These are phyloP conservation scores for Enteromius argenteus DNA, from an alignment of 2,797 vertebrate species.

Conservation along the genomic window DNA sequence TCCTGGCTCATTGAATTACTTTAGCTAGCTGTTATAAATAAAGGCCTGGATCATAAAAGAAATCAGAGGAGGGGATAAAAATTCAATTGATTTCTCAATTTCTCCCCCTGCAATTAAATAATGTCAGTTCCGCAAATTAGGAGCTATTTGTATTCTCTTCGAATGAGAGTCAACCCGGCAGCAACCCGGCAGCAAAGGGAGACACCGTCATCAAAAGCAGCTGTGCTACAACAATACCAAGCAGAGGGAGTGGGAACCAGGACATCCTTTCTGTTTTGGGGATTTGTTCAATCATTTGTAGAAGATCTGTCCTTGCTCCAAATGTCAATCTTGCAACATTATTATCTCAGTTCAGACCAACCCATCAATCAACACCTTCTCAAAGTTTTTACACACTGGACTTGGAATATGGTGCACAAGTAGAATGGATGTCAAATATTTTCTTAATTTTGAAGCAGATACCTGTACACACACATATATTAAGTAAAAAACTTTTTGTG, in stretches of 20 bases:
- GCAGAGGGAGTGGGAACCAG: slow-evolving; percentile 33
- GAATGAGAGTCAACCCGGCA: not conserved
- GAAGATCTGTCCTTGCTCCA: not conserved
- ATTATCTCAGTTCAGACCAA: not conserved
- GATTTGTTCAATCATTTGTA: slow-evolving; percentile 45
- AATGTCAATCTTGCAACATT: not conserved
- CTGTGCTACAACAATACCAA: slow-evolving; percentile 25
- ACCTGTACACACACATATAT: too few relatives aligned
- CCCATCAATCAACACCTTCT: not conserved
- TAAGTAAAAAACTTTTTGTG: not conserved
- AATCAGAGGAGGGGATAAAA: slow-evolving; percentile 48
- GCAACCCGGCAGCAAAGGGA: not conserved
- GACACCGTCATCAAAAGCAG: not conserved
- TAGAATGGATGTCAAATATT: not conserved
- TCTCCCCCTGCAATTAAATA: slow-evolving; percentile 52
- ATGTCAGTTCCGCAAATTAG: slow-evolving; percentile 39
- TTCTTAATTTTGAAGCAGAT: not conserved
- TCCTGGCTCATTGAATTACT: slow-evolving; percentile 79
- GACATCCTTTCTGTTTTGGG: slow-evolving; percentile 63
- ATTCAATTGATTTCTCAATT: slow-evolving; percentile 32
- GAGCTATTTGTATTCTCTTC: slow-evolving; percentile 28
- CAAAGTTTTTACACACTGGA: not conserved
- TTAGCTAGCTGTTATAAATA: slow-evolving; percentile 75
- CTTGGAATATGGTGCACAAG: not conserved
- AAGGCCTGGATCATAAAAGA: slow-evolving; percentile 68